phyloP scores from a whole-genome alignment of 92 coral and sea anemone species.

The Bergia puertoricense region DNA sequence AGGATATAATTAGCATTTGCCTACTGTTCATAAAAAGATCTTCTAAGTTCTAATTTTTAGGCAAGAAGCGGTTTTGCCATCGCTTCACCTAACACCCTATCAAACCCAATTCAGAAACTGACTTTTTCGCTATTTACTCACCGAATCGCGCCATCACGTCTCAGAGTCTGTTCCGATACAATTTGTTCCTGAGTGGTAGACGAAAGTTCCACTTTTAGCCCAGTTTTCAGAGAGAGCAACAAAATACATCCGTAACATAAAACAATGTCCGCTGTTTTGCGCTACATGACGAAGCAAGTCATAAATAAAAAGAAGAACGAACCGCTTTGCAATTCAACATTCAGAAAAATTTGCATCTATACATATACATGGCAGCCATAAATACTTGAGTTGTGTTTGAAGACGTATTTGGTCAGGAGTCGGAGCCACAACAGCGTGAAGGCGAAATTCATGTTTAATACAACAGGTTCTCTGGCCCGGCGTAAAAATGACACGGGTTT shows the following conservation, averaged over 20 bases:
- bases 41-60: background rate
- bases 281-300: constrained; percentile 48
- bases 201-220: background rate
- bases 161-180: background rate
- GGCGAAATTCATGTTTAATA: constrained; percentile 26
- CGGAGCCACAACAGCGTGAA: constrained; percentile 38
- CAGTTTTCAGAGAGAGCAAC: background rate
- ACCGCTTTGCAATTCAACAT: constrained; percentile 98
- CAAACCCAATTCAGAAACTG: constrained; percentile 22
- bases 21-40: background rate
- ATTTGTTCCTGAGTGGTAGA: constrained; percentile 19
- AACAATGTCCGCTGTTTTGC: constrained; percentile 40
- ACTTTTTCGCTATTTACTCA: constrained; percentile 44
- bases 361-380: constrained; percentile 97
- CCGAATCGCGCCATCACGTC: constrained; percentile 39
- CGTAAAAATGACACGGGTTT: background rate
- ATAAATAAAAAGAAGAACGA: constrained; percentile 64
- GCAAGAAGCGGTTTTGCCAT: constrained; percentile 1
- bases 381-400: constrained; percentile 86
- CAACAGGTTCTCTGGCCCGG: constrained; percentile 5
- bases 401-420: constrained; percentile 67
- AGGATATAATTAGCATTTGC: background rate
- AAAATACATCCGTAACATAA: constrained; percentile 23
- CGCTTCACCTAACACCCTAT: constrained; percentile 32
- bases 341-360: constrained; percentile 97